Evolutionary conservation across 1,140 invertebrate genomes (phyloP).

Genomic region (Anoplophora glabripennis): DNA sequence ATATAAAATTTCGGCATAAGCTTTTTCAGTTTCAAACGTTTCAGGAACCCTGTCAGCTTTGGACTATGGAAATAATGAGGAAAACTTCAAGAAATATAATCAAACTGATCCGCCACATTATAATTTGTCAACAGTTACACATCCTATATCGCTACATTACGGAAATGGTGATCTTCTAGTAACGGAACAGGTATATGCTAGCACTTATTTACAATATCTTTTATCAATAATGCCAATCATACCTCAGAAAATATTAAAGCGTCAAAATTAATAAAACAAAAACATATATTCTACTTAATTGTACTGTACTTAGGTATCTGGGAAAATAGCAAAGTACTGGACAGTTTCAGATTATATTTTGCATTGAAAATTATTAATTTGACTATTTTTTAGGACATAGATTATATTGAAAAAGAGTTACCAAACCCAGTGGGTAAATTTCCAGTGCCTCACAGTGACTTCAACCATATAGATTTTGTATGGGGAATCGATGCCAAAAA

Average conservation of each 20-base stretch:
- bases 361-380: too few relatives aligned
- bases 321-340: too few relatives aligned
- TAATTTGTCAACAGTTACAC: constrained; percentile 59
- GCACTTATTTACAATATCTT: constrained; percentile 27
- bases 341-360: too few relatives aligned
- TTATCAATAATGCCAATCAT: not conserved
- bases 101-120: constrained; percentile 55
- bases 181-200: constrained; percentile 48
- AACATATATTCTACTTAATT: too few relatives aligned
- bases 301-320: too few relatives aligned
- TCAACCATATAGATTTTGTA: constrained; percentile 71
- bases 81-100: constrained; percentile 27
- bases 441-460: constrained; percentile 57
- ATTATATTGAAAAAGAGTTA: constrained; percentile 52
- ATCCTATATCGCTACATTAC: constrained; percentile 64
- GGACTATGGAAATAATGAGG: constrained; percentile 24
- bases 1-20: not conserved
- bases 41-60: constrained; percentile 29
- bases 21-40: constrained; percentile 12
- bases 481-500: constrained; percentile 59
- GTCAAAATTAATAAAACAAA: too few relatives aligned
- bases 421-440: constrained; percentile 50
- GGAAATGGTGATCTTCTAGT: constrained; percentile 59
- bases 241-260: too few relatives aligned
- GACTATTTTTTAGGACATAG: constrained; percentile 57